These are phyloP conservation scores for Tretioscincus oriximinensis DNA, from an alignment of 2,113 vertebrate species.

Conservation along the genomic window DNA sequence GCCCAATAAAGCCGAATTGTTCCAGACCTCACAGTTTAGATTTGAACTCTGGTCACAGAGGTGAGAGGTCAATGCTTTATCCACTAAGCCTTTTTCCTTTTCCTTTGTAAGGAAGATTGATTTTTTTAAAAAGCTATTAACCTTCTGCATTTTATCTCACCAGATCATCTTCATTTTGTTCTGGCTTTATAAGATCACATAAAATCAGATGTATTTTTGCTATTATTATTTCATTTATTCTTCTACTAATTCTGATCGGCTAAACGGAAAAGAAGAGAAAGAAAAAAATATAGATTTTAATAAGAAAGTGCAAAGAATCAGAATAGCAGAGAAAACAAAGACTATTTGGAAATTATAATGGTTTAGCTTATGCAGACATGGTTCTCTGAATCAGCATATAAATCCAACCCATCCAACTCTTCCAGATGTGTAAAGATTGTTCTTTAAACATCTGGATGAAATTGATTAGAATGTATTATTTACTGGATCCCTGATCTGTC, in stretches of 20 bases:
- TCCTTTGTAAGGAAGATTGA: slow-evolving; percentile 79
- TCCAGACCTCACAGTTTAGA: slow-evolving; percentile 63
- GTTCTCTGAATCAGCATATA: background rate
- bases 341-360: slow-evolving; percentile 30
- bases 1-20: slow-evolving; percentile 62
- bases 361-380: slow-evolving; percentile 8
- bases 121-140: slow-evolving; percentile 83
- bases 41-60: slow-evolving; percentile 76
- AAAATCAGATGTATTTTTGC: slow-evolving; percentile 39
- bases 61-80: slow-evolving; percentile 76
- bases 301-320: slow-evolving; percentile 54
- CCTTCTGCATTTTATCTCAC: slow-evolving; percentile 78
- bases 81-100: slow-evolving; percentile 79
- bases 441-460: background rate
- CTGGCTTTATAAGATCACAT: slow-evolving; percentile 69
- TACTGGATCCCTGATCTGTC: background rate
- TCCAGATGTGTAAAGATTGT: no score
- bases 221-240: slow-evolving; percentile 58
- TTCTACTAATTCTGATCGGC: slow-evolving; percentile 63
- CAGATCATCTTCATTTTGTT: slow-evolving; percentile 79
- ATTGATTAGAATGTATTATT: background rate
- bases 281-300: slow-evolving; percentile 18
- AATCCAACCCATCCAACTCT: no score
- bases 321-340: slow-evolving; percentile 57
- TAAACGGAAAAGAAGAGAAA: slow-evolving; percentile 59